These are phyloP conservation scores for Cydia strobilella DNA, from an alignment of 1,140 invertebrate genomes.

Conservation along the genomic window DNA sequence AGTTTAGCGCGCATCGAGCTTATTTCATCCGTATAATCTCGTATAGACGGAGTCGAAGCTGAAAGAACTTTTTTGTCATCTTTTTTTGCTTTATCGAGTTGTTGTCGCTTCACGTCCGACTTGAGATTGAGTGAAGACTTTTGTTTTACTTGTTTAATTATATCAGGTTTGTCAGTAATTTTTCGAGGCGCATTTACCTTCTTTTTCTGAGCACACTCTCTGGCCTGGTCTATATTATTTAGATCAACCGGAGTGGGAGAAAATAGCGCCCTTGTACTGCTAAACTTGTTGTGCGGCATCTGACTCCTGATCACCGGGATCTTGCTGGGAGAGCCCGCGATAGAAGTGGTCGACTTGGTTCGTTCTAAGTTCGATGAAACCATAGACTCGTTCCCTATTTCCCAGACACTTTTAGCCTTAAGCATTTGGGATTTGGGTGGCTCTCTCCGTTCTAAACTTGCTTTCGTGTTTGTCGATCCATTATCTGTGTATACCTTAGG, in stretches of 20 bases:
- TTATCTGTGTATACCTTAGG: slow-evolving; percentile 56
- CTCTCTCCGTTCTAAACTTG: slow-evolving; percentile 54
- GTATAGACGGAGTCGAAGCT: slow-evolving; percentile 61
- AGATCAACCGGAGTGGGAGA: slow-evolving; percentile 81
- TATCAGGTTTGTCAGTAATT: slow-evolving; percentile 61
- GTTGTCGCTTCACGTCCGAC: slow-evolving; percentile 61
- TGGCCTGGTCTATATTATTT: slow-evolving; percentile 77
- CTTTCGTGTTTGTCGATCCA: slow-evolving; percentile 52
- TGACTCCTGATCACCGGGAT: slow-evolving; percentile 81
- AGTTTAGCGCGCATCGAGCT: slow-evolving; percentile 74
- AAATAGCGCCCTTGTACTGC: slow-evolving; percentile 76
- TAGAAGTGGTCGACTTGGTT: slow-evolving; percentile 78
- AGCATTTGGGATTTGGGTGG: slow-evolving; percentile 72
- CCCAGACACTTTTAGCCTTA: slow-evolving; percentile 81
- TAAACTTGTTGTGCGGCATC: slow-evolving; percentile 74
- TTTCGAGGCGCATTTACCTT: slow-evolving; percentile 62
- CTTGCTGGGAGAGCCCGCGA: slow-evolving; percentile 80
- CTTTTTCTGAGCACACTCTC: slow-evolving; percentile 79
- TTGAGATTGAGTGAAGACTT: slow-evolving; percentile 70
- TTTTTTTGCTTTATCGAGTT: slow-evolving; percentile 69
- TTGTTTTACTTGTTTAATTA: slow-evolving; percentile 68
- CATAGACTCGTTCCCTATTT: slow-evolving; percentile 73
- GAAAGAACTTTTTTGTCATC: slow-evolving; percentile 62
- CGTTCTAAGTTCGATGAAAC: slow-evolving; percentile 68
- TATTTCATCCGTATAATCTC: slow-evolving; percentile 77